phyloP scores from a whole-genome alignment of 2,888 invertebrate species.

The Chalcosyrphus nemorum region DNA sequence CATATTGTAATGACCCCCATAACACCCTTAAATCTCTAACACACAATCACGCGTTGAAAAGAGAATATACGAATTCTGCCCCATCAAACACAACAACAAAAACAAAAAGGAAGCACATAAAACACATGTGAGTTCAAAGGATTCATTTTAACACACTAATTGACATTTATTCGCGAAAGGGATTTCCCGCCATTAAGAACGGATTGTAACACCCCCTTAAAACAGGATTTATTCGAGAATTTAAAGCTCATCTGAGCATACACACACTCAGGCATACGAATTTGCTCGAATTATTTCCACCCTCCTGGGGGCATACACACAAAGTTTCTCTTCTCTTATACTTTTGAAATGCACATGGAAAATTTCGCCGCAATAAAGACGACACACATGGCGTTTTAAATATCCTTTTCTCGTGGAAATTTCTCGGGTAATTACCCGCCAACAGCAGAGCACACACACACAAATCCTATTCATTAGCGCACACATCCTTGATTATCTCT shows the following conservation, averaged over 20 bases:
- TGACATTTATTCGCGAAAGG: conserved; percentile 38
- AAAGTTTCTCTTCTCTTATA: background rate
- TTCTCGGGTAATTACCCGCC: conserved; percentile 56
- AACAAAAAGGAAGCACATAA: background rate
- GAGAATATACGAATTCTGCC: background rate
- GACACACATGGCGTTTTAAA: conserved; percentile 27
- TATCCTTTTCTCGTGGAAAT: conserved; percentile 31
- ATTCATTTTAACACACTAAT: conserved; percentile 29
- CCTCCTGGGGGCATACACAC: background rate
- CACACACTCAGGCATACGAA: too few relatives aligned
- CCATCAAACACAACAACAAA: background rate
- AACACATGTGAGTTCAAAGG: background rate
- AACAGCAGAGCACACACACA: too few relatives aligned
- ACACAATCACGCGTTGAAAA: background rate
- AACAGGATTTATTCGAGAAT: conserved; percentile 2
- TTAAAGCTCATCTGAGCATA: conserved; percentile 22
- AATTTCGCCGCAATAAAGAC: conserved; percentile 7
- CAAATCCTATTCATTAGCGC: conserved; percentile 54
- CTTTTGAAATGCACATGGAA: conserved; percentile 4
- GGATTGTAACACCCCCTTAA: conserved; percentile 27
- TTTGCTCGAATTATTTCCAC: conserved; percentile 19
- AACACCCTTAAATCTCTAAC: background rate
- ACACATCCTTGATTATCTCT: conserved; percentile 39
- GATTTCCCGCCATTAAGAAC: conserved; percentile 21
- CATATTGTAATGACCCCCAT: background rate